Evolutionary conservation across 2,888 invertebrate genomes (phyloP).

Genomic region (Cybosia mesomella): DNA sequence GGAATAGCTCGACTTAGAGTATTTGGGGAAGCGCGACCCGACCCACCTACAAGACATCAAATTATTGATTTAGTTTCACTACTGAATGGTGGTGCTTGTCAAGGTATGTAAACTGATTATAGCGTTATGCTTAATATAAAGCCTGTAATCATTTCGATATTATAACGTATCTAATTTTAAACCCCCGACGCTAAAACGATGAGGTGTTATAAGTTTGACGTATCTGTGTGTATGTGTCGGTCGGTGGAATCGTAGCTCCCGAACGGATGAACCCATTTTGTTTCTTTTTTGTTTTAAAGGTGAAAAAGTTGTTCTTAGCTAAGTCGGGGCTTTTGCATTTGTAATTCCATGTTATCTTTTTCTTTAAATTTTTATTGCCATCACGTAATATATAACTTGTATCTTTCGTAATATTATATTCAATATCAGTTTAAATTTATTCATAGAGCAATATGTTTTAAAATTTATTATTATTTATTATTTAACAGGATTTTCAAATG

Average conservation of each 20-base stretch:
- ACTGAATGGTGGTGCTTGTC: slow-evolving; percentile 85
- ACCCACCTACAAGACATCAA: slow-evolving; percentile 67
- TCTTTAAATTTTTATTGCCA: not conserved
- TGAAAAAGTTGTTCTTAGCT: no score
- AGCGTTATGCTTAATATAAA: not conserved
- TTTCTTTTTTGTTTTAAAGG: no score
- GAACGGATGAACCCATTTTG: no score
- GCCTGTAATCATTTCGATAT: not conserved
- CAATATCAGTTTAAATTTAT: not conserved
- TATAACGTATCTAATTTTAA: not conserved
- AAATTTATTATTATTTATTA: not conserved
- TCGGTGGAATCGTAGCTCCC: no score
- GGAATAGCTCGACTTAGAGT: slow-evolving; percentile 88
- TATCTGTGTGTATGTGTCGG: no score
- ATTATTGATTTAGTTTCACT: slow-evolving; percentile 84
- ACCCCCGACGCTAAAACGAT: no score
- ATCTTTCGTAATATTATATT: not conserved
- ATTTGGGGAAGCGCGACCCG: slow-evolving; percentile 84
- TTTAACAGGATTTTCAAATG: slow-evolving; percentile 85
- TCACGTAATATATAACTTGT: not conserved
- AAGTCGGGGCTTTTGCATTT: no score
- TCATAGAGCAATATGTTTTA: not conserved
- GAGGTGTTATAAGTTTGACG: no score
- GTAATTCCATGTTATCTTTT: no score
- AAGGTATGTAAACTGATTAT: slow-evolving; percentile 60